phyloP scores from a whole-genome alignment of 1,140 invertebrate species.

The Latrodectus geometricus region DNA sequence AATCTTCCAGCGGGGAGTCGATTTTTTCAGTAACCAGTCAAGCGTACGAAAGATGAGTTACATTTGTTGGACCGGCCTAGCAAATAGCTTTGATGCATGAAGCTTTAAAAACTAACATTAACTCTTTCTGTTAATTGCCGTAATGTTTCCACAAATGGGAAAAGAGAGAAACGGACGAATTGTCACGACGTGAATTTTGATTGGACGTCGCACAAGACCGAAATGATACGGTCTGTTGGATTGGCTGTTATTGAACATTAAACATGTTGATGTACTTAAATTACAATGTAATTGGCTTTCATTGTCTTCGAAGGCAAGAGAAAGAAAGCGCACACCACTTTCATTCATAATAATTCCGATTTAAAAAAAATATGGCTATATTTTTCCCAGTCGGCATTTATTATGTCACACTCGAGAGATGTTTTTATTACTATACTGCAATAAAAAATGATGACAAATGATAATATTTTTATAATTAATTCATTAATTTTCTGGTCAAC shows the following conservation, averaged over 20 bases:
- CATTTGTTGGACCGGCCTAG: neutral
- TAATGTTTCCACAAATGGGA: slow-evolving; percentile 1
- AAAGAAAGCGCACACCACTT: neutral
- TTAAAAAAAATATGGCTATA: neutral
- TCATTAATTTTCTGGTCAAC: too few species aligned
- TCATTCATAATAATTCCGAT: neutral
- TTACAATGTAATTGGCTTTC: neutral
- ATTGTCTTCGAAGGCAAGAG: neutral
- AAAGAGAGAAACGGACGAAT: neutral
- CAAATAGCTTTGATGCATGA: neutral
- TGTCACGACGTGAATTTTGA: neutral
- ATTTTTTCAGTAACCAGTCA: neutral
- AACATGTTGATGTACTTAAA: neutral
- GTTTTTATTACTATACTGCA: too few species aligned
- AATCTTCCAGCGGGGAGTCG: neutral
- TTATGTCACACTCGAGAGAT: too few species aligned
- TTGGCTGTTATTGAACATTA: slow-evolving; percentile 1
- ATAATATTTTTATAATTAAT: too few species aligned
- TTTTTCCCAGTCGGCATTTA: neutral
- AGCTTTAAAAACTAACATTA: neutral
- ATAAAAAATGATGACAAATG: too few species aligned
- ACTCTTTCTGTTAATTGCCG: neutral
- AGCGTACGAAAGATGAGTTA: neutral
- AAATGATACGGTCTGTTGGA: neutral
- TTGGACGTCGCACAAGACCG: neutral